These are phyloP conservation scores for Solenodon paradoxus DNA, from an alignment of 2,113 vertebrate species.

Conservation along the genomic window DNA sequence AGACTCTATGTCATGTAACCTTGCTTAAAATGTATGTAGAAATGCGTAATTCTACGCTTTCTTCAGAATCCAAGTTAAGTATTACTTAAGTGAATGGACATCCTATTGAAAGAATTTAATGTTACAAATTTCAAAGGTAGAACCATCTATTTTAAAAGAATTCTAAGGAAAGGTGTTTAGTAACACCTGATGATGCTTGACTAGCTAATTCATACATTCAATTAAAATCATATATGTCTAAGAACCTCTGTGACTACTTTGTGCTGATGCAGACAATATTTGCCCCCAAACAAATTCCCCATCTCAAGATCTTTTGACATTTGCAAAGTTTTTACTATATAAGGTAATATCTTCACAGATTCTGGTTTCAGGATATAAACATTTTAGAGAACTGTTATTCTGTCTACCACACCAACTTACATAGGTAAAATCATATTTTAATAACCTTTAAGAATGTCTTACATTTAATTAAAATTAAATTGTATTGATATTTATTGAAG, in stretches of 20 bases:
- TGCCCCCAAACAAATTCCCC: not conserved
- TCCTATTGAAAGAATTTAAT: not conserved
- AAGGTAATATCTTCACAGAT: not conserved
- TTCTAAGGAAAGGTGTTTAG: not conserved
- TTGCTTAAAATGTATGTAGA: not conserved
- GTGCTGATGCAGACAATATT: no score
- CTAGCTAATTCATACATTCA: not conserved
- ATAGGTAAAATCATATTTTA: not conserved
- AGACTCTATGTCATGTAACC: not conserved
- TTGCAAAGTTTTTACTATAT: not conserved
- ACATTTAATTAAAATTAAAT: not conserved
- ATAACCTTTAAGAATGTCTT: not conserved
- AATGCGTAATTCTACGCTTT: not conserved
- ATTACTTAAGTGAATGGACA: not conserved
- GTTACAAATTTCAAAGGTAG: not conserved
- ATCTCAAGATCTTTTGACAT: not conserved
- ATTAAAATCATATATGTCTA: not conserved
- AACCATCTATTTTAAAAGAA: not conserved
- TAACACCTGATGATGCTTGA: not conserved
- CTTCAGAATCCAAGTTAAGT: not conserved
- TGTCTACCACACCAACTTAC: not conserved
- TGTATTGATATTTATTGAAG: not conserved
- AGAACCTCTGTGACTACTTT: not conserved
- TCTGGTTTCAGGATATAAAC: not conserved
- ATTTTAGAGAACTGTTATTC: not conserved